Base-by-base conservation (phyloP, 1,140 invertebrate genomes). In the Drosophila mojavensis region DNA sequence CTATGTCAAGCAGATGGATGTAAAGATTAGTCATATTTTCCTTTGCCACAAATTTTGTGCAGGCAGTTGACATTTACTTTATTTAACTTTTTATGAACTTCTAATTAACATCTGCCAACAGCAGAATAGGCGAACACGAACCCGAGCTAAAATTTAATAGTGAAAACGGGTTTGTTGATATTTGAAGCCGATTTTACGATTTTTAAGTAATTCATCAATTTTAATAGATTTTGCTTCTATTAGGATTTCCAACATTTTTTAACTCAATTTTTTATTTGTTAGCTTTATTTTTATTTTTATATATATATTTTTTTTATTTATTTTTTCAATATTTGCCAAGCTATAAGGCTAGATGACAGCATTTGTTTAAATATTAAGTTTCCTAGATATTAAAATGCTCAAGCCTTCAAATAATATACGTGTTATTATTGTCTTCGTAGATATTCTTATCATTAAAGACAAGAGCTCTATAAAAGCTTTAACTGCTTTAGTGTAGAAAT, bases 1-100 rank as follows among this genome's bases (percentile, higher is more conserved):
- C 50, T 56, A 2, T 10, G 9, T 17, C 9, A 5, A n/a, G 26
- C n/a, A 33, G 15, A 58, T 65, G 41, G n/a, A 65, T 58, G 39
- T 67, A 66, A 54, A 72, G 67, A 55, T 66, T 68, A 20, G 7
- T 36, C 10, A 30, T 30, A 30, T 30, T 30, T 39, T 39, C 13
- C 60, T 53, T 39, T 39, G 11, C 28, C 1, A 59, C 47, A 45
- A 5, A 36, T 39, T 53, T 53, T 60, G 24, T 24, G 0, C 24
- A 30, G 17, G 41, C 15, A 24, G 53, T 65, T 51, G 54, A 17
- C 39, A 30, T 30, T 30, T 30, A 6, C 28, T 30, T 30, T 30
- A 55, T 53, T 47, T 47, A n/a, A 11, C 5, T 55, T 13, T 17
- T 36, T 54, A 15, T 54, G 11, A 45, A 15, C 15, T 7, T 36